Evolutionary conservation across 1,140 invertebrate species (phyloP).

Genomic region (Condylostylus longicornis): DNA sequence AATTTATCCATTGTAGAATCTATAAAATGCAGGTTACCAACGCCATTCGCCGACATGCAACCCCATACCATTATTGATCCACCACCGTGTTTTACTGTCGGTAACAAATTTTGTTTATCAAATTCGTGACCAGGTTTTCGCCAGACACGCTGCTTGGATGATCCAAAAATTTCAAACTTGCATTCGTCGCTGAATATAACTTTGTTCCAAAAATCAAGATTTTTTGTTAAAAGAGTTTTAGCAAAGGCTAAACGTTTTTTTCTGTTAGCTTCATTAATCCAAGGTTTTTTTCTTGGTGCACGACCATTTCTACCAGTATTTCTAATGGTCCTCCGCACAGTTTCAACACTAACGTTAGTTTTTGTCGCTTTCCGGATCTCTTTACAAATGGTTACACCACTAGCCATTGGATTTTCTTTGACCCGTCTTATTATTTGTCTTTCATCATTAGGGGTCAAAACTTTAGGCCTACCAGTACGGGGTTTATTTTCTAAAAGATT

Average conservation of each 20-base stretch:
- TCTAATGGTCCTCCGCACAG: slow-evolving; percentile 1
- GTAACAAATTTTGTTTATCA: slow-evolving; percentile 9
- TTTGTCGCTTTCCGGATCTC: no score
- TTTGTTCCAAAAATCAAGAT: slow-evolving; percentile 7
- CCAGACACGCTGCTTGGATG: slow-evolving; percentile 6
- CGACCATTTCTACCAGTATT: background rate
- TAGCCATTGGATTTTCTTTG: no score
- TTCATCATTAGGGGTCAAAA: no score
- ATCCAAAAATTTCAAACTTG: slow-evolving; percentile 14
- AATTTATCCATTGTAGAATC: slow-evolving; percentile 11
- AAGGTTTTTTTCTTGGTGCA: slow-evolving; percentile 1
- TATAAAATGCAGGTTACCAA: slow-evolving; percentile 16
- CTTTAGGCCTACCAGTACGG: no score
- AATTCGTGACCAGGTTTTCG: slow-evolving; percentile 3
- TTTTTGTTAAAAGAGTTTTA: slow-evolving; percentile 7
- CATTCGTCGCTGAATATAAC: slow-evolving; percentile 15
- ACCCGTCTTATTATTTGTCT: no score
- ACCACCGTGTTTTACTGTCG: slow-evolving; percentile 29
- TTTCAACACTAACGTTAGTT: slow-evolving; percentile 1
- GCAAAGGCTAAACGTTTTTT: slow-evolving; percentile 8
- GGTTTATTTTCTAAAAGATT: no score
- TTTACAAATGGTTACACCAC: no score
- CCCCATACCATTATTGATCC: slow-evolving; percentile 28
- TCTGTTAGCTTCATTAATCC: slow-evolving; percentile 4
- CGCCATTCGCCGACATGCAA: slow-evolving; percentile 14